phyloP scores from a whole-genome alignment of 2,113 vertebrate species.

The Prunella fulvescens region DNA sequence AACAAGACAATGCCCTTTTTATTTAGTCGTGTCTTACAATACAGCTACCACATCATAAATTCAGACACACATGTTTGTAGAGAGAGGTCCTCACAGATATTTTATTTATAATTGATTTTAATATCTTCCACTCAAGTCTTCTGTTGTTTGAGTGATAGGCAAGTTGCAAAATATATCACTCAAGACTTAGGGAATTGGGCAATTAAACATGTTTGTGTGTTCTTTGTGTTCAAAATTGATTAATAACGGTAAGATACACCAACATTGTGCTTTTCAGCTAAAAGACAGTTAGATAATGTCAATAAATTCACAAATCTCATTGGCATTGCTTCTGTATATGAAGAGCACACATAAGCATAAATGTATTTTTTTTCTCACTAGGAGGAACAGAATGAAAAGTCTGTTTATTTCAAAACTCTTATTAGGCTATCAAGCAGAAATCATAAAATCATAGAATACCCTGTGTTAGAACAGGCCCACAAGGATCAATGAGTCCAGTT shows the following conservation, averaged over 20 bases:
- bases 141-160: conserved; percentile 34
- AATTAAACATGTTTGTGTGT: conserved; percentile 37
- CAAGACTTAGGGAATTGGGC: background rate
- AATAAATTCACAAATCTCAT: conserved; percentile 39
- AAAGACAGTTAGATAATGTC: conserved; percentile 22
- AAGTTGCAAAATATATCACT: conserved; percentile 57
- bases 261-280: background rate
- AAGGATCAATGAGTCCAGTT: background rate
- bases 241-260: conserved; percentile 34
- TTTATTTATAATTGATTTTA: conserved; percentile 41
- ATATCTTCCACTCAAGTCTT: conserved; percentile 19
- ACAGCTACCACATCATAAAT: background rate
- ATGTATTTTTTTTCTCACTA: background rate
- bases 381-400: background rate
- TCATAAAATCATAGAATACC: background rate
- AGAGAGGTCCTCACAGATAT: background rate
- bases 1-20: background rate
- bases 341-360: background rate
- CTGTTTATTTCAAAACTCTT: background rate
- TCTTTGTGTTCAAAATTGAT: conserved; percentile 48
- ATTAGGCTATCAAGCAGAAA: background rate
- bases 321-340: background rate
- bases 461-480: background rate
- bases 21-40: background rate
- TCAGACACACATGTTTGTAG: background rate